These are phyloP conservation scores for Microcebus griseorufus DNA, from an alignment of 2,113 vertebrate genomes.

Conservation along the genomic window DNA sequence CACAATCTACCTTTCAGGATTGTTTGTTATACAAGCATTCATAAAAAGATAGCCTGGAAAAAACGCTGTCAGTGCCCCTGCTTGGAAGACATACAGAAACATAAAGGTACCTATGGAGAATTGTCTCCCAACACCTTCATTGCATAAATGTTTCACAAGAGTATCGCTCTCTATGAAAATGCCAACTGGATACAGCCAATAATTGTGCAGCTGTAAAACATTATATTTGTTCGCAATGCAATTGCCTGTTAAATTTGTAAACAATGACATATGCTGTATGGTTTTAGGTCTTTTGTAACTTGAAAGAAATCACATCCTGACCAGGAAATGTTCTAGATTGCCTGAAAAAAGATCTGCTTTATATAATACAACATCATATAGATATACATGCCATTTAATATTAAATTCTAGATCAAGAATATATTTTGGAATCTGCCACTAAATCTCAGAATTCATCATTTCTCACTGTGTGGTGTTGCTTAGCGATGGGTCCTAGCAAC, in stretches of 20 bases:
- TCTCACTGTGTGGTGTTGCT: accelerated
- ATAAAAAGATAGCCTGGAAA: not conserved
- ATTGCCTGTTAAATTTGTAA: not conserved
- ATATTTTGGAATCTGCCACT: accelerated
- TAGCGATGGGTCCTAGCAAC: not conserved
- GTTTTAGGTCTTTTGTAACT: conserved; percentile 25
- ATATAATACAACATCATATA: conserved; percentile 3
- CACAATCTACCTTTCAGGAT: not conserved
- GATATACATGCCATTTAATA: not conserved
- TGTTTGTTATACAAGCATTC: not conserved
- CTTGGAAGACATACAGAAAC: not conserved
- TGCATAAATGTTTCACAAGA: not conserved
- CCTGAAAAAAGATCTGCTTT: conserved; percentile 9
- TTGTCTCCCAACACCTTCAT: not conserved
- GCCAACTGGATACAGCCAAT: not conserved
- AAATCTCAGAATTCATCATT: not conserved
- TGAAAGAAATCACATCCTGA: not conserved
- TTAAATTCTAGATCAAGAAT: not conserved
- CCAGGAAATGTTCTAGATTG: conserved; percentile 59
- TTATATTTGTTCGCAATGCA: not conserved
- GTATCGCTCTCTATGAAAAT: not conserved
- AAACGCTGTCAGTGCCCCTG: not conserved
- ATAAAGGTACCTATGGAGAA: not conserved
- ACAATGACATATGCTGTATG: not conserved
- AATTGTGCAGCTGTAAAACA: not conserved